Evolutionary conservation across 1,140 invertebrate species (phyloP).

Genomic region (Solenopsis fugax): DNA sequence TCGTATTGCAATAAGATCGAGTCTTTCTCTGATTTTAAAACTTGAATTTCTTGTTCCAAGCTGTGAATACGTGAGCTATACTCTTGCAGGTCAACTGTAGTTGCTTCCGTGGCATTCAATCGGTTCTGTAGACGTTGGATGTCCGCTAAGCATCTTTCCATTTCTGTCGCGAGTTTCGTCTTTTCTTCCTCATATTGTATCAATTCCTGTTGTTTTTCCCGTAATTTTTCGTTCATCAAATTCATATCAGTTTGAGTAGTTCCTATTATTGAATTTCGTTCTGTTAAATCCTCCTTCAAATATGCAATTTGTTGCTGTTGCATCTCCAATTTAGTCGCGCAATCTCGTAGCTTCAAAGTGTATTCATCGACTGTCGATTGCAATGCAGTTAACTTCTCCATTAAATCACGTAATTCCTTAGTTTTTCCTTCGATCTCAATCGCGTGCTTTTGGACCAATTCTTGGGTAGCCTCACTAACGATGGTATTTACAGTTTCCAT

Average conservation of each 20-base stretch:
- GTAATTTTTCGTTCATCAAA: constrained; percentile 65
- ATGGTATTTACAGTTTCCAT: constrained; percentile 59
- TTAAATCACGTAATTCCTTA: constrained; percentile 50
- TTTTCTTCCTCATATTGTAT: constrained; percentile 68
- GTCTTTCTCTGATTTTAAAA: constrained; percentile 69
- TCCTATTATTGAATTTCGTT: constrained; percentile 71
- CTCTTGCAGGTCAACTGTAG: constrained; percentile 58
- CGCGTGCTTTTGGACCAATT: constrained; percentile 80
- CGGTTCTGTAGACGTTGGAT: constrained; percentile 72
- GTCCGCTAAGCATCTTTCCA: constrained; percentile 68
- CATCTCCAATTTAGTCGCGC: neutral
- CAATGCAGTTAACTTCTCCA: constrained; percentile 11
- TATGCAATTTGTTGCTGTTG: constrained; percentile 52
- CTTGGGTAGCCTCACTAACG: constrained; percentile 81
- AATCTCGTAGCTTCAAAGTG: neutral
- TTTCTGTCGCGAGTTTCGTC: constrained; percentile 69
- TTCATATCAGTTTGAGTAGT: constrained; percentile 61
- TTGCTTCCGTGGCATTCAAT: constrained; percentile 65
- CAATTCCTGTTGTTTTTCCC: constrained; percentile 48
- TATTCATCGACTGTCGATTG: constrained; percentile 37
- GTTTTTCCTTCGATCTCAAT: constrained; percentile 70
- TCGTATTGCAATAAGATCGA: constrained; percentile 44
- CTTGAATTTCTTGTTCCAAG: constrained; percentile 78
- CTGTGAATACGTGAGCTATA: constrained; percentile 69
- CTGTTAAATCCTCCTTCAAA: constrained; percentile 69